Conservation (phyloP, 2,888 invertebrate genomes). For the Patella ulyssiponensis region DNA sequence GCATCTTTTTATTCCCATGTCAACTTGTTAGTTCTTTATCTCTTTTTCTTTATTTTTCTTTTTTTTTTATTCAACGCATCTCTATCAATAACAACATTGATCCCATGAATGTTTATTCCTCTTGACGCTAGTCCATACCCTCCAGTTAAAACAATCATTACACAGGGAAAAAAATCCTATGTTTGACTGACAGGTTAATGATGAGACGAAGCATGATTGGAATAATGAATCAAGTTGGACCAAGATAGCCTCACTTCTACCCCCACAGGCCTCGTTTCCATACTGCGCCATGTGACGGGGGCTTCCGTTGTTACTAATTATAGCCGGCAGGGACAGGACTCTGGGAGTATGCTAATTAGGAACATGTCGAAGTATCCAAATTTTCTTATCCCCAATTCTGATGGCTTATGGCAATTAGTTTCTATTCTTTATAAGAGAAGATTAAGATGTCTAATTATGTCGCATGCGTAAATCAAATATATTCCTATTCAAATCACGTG, state of each 20-base stretch:
- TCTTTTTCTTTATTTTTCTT: too few relatives aligned
- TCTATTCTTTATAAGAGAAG: slow-evolving; percentile 3
- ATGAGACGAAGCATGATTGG: background rate
- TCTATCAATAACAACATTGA: background rate
- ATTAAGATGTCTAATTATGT: slow-evolving; percentile 12
- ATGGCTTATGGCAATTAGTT: slow-evolving; percentile 3
- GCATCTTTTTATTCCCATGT: too few relatives aligned
- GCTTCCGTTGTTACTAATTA: slow-evolving; percentile 5
- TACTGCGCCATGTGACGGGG: background rate
- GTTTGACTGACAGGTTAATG: slow-evolving; percentile 8
- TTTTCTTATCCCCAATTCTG: background rate
- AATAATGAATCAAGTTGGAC: slow-evolving; percentile 6
- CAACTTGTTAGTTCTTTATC: too few relatives aligned
- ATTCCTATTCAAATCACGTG: slow-evolving; percentile 7
- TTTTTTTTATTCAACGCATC: too few relatives aligned
- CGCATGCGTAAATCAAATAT: slow-evolving; percentile 10
- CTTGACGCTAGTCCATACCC: slow-evolving; percentile 4
- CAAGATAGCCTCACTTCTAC: background rate
- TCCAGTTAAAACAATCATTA: slow-evolving; percentile 1
- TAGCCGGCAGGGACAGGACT: background rate
- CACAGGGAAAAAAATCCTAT: background rate
- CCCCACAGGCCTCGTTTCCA: slow-evolving; percentile 6
- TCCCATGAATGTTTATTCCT: slow-evolving; percentile 9
- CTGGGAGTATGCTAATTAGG: slow-evolving; percentile 1
- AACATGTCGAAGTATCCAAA: slow-evolving; percentile 7